These are phyloP conservation scores for Nothocercus julius DNA, from an alignment of 2,113 vertebrate genomes.

Conservation along the genomic window DNA sequence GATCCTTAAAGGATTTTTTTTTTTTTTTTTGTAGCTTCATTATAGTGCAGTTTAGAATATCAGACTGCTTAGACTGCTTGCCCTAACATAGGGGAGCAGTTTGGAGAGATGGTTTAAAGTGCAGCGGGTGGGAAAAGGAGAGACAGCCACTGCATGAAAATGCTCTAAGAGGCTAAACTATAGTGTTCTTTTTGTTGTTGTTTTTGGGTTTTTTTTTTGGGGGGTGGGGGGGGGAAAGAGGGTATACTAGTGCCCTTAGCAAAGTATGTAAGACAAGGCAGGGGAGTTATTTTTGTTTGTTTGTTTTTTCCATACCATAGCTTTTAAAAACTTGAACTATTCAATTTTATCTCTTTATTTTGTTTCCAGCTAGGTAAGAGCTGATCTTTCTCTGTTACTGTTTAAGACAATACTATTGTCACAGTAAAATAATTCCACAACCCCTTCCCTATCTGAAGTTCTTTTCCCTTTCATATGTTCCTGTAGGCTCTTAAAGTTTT, in stretches of 20 bases:
- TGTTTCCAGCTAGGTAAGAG: slow-evolving; percentile 29
- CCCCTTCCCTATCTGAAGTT: slow-evolving; percentile 46
- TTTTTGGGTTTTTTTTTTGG: background rate
- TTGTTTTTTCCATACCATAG: background rate
- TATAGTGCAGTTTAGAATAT: background rate
- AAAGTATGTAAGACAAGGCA: background rate
- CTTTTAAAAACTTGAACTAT: background rate
- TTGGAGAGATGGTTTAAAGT: background rate
- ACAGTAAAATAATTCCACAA: slow-evolving; percentile 66
- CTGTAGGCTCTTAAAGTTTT: background rate
- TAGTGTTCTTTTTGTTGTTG: slow-evolving; percentile 25
- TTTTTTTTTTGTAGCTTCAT: background rate
- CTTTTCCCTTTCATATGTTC: slow-evolving; percentile 48
- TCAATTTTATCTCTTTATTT: background rate
- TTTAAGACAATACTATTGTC: slow-evolving; percentile 65
- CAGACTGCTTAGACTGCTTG: background rate
- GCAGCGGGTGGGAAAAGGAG: background rate
- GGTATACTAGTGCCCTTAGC: slow-evolving; percentile 49
- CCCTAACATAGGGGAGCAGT: background rate
- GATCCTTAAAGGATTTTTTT: background rate
- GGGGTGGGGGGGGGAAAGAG: too few species aligned
- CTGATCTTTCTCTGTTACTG: slow-evolving; percentile 65
- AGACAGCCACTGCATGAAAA: slow-evolving; percentile 14
- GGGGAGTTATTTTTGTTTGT: background rate
- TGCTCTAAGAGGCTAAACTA: slow-evolving; percentile 37